Evolutionary conservation across 1,140 invertebrate species (phyloP).

Genomic region (Drosophila teissieri): DNA sequence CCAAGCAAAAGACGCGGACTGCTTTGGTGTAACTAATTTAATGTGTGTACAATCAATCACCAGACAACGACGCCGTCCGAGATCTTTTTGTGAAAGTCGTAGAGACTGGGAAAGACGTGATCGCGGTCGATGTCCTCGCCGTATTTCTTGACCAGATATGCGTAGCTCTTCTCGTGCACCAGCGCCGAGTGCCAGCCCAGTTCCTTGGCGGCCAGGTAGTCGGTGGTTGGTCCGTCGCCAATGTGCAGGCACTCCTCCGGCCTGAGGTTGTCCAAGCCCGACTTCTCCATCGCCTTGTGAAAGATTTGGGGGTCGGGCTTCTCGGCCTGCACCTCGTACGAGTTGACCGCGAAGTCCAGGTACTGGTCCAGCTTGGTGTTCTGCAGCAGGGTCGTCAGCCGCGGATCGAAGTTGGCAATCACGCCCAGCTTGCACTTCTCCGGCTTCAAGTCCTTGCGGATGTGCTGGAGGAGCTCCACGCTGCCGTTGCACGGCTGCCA

Average conservation of each 20-base stretch:
- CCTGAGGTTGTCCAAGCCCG: constrained; percentile 82
- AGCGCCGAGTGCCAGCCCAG: constrained; percentile 91
- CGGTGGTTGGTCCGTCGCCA: constrained; percentile 90
- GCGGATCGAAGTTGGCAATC: constrained; percentile 95
- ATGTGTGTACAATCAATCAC: constrained; percentile 31
- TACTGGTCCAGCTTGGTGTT: constrained; percentile 88
- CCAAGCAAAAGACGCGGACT: neutral
- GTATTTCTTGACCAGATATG: constrained; percentile 71
- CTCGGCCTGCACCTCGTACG: constrained; percentile 89
- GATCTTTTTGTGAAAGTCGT: constrained; percentile 83
- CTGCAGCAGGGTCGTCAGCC: constrained; percentile 88
- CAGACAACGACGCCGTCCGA: constrained; percentile 68
- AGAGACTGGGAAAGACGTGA: constrained; percentile 76
- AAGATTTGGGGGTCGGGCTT: constrained; percentile 93
- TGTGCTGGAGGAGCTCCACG: constrained; percentile 87
- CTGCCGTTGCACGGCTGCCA: constrained; percentile 90
- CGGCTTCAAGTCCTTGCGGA: constrained; percentile 83
- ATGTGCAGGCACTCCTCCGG: constrained; percentile 91
- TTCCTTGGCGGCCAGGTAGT: constrained; percentile 91
- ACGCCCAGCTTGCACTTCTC: constrained; percentile 88
- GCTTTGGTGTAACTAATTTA: neutral
- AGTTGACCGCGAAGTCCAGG: constrained; percentile 93
- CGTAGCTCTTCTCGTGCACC: constrained; percentile 84
- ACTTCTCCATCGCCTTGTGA: constrained; percentile 87
- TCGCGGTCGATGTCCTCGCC: constrained; percentile 68